phyloP scores from a whole-genome alignment of 1,140 invertebrate species.

The Musca domestica region DNA sequence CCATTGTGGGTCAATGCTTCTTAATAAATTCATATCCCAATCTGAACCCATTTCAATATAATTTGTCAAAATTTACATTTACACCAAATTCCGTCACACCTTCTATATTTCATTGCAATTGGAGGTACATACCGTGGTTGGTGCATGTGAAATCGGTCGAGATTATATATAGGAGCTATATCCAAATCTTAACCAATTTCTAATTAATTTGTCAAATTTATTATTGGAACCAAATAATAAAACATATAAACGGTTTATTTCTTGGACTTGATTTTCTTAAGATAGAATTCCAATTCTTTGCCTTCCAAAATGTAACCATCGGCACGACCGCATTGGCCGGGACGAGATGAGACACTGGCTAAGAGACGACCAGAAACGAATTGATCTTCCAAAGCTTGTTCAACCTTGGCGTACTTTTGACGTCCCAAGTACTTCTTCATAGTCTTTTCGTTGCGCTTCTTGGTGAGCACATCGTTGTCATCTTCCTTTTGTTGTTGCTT shows the following conservation, averaged over 20 bases:
- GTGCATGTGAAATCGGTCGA: too few relatives aligned
- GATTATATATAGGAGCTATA: too few relatives aligned
- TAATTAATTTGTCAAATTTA: too few relatives aligned
- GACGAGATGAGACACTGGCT: conserved; percentile 94
- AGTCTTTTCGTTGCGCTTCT: conserved; percentile 89
- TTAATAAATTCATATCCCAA: too few relatives aligned
- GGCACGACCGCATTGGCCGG: conserved; percentile 93
- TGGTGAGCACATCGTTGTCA: conserved; percentile 91
- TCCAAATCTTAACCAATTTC: too few relatives aligned
- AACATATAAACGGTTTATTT: conserved; percentile 65
- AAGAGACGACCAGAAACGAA: conserved; percentile 92
- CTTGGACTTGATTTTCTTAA: conserved; percentile 96
- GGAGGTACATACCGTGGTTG: too few relatives aligned
- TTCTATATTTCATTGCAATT: too few relatives aligned
- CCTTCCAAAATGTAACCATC: conserved; percentile 99
- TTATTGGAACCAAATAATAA: too few relatives aligned
- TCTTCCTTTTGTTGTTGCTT: conserved; percentile 84
- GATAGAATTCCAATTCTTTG: conserved; percentile 99
- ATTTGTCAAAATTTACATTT: too few relatives aligned
- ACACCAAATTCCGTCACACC: too few relatives aligned
- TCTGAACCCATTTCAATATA: too few relatives aligned
- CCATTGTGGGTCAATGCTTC: too few relatives aligned
- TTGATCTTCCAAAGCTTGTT: conserved; percentile 90
- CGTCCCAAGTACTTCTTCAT: conserved; percentile 91
- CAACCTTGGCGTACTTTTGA: conserved; percentile 90